These are phyloP conservation scores for Aleadryas rufinucha DNA, from an alignment of 2,113 vertebrate species.

Conservation along the genomic window DNA sequence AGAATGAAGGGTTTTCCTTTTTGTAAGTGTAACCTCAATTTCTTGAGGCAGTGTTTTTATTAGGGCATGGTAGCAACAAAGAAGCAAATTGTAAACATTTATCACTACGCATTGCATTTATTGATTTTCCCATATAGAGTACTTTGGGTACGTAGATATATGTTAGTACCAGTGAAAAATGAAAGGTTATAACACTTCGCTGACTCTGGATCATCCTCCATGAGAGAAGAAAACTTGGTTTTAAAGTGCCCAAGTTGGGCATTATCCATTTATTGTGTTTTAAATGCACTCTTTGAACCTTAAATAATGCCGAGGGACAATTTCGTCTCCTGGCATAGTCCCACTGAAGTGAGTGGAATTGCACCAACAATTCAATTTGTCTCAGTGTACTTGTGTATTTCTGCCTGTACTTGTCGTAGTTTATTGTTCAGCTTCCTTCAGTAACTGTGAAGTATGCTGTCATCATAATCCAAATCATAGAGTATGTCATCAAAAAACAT, in stretches of 20 bases:
- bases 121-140: constrained; percentile 62
- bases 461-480: not conserved
- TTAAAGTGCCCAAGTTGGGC: not conserved
- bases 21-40: not conserved
- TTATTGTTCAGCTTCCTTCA: not conserved
- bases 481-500: not conserved
- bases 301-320: constrained; percentile 31
- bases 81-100: constrained; percentile 68
- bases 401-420: not conserved
- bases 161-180: constrained; percentile 38
- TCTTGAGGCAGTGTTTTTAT: constrained; percentile 56
- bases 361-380: not conserved
- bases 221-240: not conserved
- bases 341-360: not conserved
- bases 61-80: constrained; percentile 24
- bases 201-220: constrained; percentile 33
- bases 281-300: not conserved
- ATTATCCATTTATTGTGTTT: constrained; percentile 21
- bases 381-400: not conserved
- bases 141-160: constrained; percentile 49
- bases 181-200: constrained; percentile 59
- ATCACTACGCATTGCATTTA: constrained; percentile 62
- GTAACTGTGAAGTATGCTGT: not conserved
- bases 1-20: not conserved
- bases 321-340: not conserved